Evolutionary conservation across 2,797 vertebrate genomes (phyloP).

Genomic region (Danionella dracula): DNA sequence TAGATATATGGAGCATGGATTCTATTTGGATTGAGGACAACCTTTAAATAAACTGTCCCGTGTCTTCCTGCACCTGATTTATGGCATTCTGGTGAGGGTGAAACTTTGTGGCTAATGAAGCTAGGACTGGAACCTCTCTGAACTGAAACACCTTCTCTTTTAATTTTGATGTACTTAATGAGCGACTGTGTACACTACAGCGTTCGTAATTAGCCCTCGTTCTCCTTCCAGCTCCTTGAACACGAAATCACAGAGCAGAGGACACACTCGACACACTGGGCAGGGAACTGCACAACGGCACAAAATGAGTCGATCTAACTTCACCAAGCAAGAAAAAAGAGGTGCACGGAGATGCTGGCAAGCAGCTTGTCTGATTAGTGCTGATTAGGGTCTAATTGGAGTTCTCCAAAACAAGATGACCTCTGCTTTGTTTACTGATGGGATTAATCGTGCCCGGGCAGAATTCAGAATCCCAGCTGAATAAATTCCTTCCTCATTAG

Average conservation of each 20-base stretch:
- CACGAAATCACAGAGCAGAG: constrained; percentile 62
- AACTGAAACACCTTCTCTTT: constrained; percentile 27
- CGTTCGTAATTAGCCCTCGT: constrained; percentile 38
- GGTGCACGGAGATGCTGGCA: constrained; percentile 56
- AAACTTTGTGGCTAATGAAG: constrained; percentile 11
- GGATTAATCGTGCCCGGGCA: constrained; percentile 70
- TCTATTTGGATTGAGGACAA: too few relatives aligned
- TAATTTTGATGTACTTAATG: constrained; percentile 37
- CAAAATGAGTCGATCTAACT: not conserved
- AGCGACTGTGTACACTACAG: constrained; percentile 12
- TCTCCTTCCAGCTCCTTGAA: constrained; percentile 53
- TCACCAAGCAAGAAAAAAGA: not conserved
- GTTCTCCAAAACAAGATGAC: constrained; percentile 77
- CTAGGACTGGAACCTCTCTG: constrained; percentile 17
- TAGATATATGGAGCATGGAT: too few relatives aligned
- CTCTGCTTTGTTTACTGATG: constrained; percentile 80
- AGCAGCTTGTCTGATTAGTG: constrained; percentile 73
- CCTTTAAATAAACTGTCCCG: not conserved
- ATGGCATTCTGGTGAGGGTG: too few relatives aligned
- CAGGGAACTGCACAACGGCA: constrained; percentile 57
- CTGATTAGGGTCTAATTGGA: constrained; percentile 76
- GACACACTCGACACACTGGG: constrained; percentile 53
- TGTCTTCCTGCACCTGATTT: too few relatives aligned
- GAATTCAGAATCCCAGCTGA: constrained; percentile 68
- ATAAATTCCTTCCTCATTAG: constrained; percentile 63